Conservation (phyloP, 30 jellyfish, hydroid and myxozoan genomes). For the Rhopilema esculentum region DNA sequence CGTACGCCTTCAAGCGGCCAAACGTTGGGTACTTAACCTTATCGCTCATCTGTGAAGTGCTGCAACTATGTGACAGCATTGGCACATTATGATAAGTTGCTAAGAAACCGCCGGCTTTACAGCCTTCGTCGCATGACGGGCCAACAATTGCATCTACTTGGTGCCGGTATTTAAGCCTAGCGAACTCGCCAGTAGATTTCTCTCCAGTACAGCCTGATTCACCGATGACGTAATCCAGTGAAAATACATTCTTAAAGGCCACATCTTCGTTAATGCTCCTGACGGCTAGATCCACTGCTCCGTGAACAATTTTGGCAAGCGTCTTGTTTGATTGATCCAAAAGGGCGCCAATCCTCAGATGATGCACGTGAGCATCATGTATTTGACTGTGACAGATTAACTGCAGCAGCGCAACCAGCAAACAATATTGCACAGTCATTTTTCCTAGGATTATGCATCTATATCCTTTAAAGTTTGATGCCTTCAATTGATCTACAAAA, state of each 20-base stretch:
- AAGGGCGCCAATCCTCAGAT: conserved; percentile 52
- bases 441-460: neutral
- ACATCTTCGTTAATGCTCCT: conserved; percentile 19
- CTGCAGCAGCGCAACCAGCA: neutral
- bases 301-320: conserved; percentile 15
- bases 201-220: conserved; percentile 69
- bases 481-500: too few species aligned
- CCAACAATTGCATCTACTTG: conserved; percentile 75
- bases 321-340: conserved; percentile 31
- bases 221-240: conserved; percentile 38
- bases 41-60: conserved; percentile 60
- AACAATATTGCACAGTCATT: neutral
- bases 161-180: conserved; percentile 29
- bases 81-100: conserved; percentile 70
- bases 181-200: conserved; percentile 62
- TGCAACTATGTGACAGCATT: conserved; percentile 65
- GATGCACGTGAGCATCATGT: neutral
- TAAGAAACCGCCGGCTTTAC: conserved; percentile 63
- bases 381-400: neutral
- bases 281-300: conserved; percentile 60
- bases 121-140: conserved; percentile 83
- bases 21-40: conserved; percentile 79
- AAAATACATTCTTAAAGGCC: neutral
- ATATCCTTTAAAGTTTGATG: too few species aligned
- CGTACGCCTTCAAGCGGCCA: conserved; percentile 80